Evolutionary conservation across 2,113 vertebrate species (phyloP), one percentile per base, ranked within the genome.

Genomic region (Daphoenositta chrysoptera): DNA sequence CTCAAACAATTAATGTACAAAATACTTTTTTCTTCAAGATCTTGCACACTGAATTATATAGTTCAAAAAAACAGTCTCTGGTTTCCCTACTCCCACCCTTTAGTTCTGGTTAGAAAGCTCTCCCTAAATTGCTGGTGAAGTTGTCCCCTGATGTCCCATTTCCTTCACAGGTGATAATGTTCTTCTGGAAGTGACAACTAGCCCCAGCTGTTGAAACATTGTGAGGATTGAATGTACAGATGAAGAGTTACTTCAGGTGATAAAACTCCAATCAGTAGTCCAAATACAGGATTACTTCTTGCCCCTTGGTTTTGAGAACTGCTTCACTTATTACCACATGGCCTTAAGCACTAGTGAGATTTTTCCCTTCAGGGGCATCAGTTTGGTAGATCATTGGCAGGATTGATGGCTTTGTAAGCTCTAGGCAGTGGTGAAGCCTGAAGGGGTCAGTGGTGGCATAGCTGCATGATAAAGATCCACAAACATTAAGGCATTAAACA

Each of bases 81-180:
- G 19, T n/a, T 37, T 13, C 6, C 4, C 1, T 69, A 4, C 16
- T 69, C 4, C 5, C 8, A 14, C 10, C 2, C 15, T 53, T 72
- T 42, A 58, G 30, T 44, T 80, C 20, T 47, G 45, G 31, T 35
- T 27, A 80, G 39, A 83, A 72, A 76, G 18, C 3, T 76, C 26
- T 93, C 39, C 37, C 50, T 72, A 89, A 87, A 42, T 16, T 83
- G 63, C 64, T 64, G 50, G 53, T 9, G 58, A 86, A 77, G 64
- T 9, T 63, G 53, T 28, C 54, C 63, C 30, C 54, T 66, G 54
- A 88, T 80, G 47, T 86, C 64, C 71, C 53, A n/a, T 71, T 90
- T 96, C 58, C 54, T 90, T 89, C 81, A 80, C 51, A 83, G 82
- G 79, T 86, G 75, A 95, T 54, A 80, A 70, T 48, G 24, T 80